Evolutionary conservation across 2,888 invertebrate species (phyloP).

Genomic region (Girardia tigrina): DNA sequence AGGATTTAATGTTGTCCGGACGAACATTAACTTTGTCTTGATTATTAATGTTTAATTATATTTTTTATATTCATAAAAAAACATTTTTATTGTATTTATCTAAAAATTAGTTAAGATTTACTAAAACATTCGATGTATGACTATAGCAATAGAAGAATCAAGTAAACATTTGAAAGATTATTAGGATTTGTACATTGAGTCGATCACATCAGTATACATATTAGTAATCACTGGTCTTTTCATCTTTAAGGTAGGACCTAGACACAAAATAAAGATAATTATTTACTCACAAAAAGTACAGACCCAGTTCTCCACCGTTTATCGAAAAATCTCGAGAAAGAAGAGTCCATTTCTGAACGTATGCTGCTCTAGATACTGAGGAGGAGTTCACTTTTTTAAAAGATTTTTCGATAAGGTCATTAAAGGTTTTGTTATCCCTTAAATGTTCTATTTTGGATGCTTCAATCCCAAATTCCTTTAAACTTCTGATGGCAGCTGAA

Average conservation of each 20-base stretch:
- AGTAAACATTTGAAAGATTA: neutral
- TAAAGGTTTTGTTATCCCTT: constrained; percentile 49
- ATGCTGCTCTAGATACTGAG: constrained; percentile 72
- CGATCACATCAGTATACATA: constrained; percentile 66
- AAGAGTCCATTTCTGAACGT: constrained; percentile 71
- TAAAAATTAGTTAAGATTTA: neutral
- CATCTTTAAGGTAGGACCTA: constrained; percentile 74
- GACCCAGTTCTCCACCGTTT: constrained; percentile 71
- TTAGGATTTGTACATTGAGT: constrained; percentile 59
- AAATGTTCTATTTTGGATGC: constrained; percentile 61
- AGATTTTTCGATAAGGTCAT: constrained; percentile 65
- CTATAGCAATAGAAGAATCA: neutral
- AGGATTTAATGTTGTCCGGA: too few relatives aligned
- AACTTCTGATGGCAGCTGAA: constrained; percentile 58
- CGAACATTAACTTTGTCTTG: neutral
- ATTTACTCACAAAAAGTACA: constrained; percentile 38
- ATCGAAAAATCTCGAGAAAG: constrained; percentile 73
- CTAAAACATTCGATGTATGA: neutral
- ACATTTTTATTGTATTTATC: neutral
- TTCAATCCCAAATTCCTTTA: constrained; percentile 43
- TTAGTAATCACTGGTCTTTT: constrained; percentile 64
- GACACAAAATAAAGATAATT: too few relatives aligned
- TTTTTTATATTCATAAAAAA: neutral
- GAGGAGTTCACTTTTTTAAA: constrained; percentile 60
- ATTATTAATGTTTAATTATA: neutral